These are phyloP conservation scores for Lagocephalus sceleratus DNA, from an alignment of 2,797 vertebrate genomes.

Conservation along the genomic window DNA sequence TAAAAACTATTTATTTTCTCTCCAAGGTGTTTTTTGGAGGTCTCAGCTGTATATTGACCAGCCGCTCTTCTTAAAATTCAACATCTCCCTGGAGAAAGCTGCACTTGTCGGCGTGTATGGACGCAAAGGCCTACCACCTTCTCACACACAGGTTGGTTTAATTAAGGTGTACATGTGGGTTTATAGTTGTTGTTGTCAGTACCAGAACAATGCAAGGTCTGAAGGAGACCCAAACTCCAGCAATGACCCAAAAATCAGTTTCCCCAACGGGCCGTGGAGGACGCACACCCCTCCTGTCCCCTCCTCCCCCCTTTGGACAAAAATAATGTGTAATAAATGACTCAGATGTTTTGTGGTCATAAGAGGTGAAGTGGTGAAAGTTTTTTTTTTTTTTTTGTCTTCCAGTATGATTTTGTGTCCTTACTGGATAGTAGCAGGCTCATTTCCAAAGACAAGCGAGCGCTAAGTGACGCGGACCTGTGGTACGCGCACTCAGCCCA, in stretches of 20 bases:
- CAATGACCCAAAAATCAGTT: too few relatives aligned
- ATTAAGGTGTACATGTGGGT: neutral
- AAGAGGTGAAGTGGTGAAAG: too few relatives aligned
- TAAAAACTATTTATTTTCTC: constrained; percentile 5
- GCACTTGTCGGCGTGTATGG: constrained; percentile 96
- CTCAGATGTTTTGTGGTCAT: too few relatives aligned
- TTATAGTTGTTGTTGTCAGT: too few relatives aligned
- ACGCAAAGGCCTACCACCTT: constrained; percentile 94
- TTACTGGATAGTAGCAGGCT: constrained; percentile 92
- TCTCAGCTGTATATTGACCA: constrained; percentile 95
- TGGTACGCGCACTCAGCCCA: constrained; percentile 1
- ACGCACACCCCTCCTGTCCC: too few relatives aligned
- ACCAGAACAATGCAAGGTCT: too few relatives aligned
- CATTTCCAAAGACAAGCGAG: constrained; percentile 90
- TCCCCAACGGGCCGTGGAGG: too few relatives aligned
- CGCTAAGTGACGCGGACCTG: constrained; percentile 59
- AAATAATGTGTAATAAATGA: too few relatives aligned
- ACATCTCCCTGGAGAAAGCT: constrained; percentile 96
- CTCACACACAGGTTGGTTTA: constrained; percentile 89
- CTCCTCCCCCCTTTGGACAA: too few relatives aligned
- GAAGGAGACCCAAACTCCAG: too few relatives aligned
- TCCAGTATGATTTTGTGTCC: constrained; percentile 96
- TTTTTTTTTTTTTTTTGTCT: constrained; percentile 1
- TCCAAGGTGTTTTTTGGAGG: constrained; percentile 91
- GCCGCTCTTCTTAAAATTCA: constrained; percentile 97